Evolutionary conservation across 2,888 invertebrate genomes (phyloP).

Genomic region (Scaeva pyrastri): DNA sequence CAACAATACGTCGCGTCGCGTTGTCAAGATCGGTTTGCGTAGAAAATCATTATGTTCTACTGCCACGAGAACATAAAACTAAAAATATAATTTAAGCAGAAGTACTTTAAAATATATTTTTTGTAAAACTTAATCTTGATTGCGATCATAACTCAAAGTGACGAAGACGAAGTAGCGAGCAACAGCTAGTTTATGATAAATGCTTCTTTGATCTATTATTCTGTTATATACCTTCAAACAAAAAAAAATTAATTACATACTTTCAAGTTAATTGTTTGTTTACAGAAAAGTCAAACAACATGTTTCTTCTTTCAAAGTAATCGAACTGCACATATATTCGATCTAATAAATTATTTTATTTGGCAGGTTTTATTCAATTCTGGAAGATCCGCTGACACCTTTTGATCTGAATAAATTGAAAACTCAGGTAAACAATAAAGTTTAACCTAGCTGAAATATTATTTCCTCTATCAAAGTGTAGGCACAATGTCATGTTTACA

Average conservation of each 20-base stretch:
- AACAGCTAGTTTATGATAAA: too few relatives aligned
- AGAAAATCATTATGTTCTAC: too few relatives aligned
- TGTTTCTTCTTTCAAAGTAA: not conserved
- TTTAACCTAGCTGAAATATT: slow-evolving; percentile 37
- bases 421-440: slow-evolving; percentile 22
- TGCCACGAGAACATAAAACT: too few relatives aligned
- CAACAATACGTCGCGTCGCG: too few relatives aligned
- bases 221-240: not conserved
- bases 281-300: not conserved
- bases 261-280: not conserved
- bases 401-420: slow-evolving; percentile 49
- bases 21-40: too few relatives aligned
- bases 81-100: too few relatives aligned
- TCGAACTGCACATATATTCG: not conserved
- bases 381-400: slow-evolving; percentile 39
- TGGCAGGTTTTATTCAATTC: not conserved
- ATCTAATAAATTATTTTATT: slow-evolving; percentile 8
- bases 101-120: too few relatives aligned
- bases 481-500: slow-evolving; percentile 48
- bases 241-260: not conserved
- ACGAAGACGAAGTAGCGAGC: too few relatives aligned
- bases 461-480: slow-evolving; percentile 27
- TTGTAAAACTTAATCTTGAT: too few relatives aligned
- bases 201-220: too few relatives aligned
- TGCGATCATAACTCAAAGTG: too few relatives aligned